Base-by-base conservation (phyloP, 2,888 invertebrate species). In the Sialis lutaria region DNA sequence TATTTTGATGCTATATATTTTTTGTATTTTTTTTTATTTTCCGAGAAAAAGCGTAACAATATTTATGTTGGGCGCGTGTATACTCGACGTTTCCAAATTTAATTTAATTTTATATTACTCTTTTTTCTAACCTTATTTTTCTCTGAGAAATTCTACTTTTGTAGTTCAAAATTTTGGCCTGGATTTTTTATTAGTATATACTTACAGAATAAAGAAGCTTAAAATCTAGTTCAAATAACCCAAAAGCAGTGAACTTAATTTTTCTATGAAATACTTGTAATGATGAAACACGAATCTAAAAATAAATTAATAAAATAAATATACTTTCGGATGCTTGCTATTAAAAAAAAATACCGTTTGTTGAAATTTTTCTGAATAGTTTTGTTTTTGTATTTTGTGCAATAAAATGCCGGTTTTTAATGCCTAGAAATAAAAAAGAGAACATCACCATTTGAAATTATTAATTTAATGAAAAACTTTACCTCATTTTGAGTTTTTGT, bases 181-280 rank as follows among this genome's bases (percentile, higher is more conserved):
- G 4, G n/a, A 40, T 40, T 40, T 40, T 22, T 6, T 42, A 30
- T 6, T 8, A 10, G 6, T 5, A 41, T 5, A 41, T 41, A 30
- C 42, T 30, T 42, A 42, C 42, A 7, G 42, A 30, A 8, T 42
- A 42, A 5, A 42, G 31, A 5, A 42, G 8, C 8, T 7, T 42
- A 33, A 42, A 42, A 42, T 42, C 42, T 8, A 42, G 8, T n/a
- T 10, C 30, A 32, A 42, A 32, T 10, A 42, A 42, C 10, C 42
- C 42, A 31, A 31, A 42, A 10, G 31, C 42, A 42, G 12, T 42
- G 10, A 42, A 42, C 1, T 8, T 10, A n/a, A 42, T 42, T 32
- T 42, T 42, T 31, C 33, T 31, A 42, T 42, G 42, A 31, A 42
- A 42, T 32, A 42, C 12, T 42, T 42, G n/a, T n/a, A n/a, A n/a